Base-by-base conservation (phyloP, 2,888 invertebrate genomes). In the Torymus auratus region DNA sequence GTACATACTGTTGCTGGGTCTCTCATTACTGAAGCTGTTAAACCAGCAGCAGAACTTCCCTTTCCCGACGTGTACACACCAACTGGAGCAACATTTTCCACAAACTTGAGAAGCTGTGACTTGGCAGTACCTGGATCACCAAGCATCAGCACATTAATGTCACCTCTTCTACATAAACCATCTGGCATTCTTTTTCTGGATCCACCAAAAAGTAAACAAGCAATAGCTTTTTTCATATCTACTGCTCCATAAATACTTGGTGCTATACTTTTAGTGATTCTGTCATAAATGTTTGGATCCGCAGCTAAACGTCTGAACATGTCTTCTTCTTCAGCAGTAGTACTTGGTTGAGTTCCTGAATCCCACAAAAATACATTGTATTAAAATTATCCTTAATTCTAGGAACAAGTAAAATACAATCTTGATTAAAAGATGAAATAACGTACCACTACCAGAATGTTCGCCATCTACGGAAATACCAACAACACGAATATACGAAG, bases 61-160 rank as follows among this genome's bases (percentile, higher is more conserved):
- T 99, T 99, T n/a, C 99, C 99, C 0, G 99, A 99, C 0, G 99
- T 99, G 90, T 99, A 99, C 3, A 98, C 97, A 0, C 96, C 97
- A 85, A 99, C 96, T 0, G 98, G 99, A 0, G 98, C 94, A 20
- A 97, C 98, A 87, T 95, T 95, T 91, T 99, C 99, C 0, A 98
- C 99, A 89, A 99, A 99, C 92, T 99, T 99, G 12, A 99, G 92
- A 78, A 99, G 92, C 90, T 99, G 99, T 0, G 98, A 98, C 91
- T 99, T 99, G n/a, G 99, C 99, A 0, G 99, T 99, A 87, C 99
- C 99, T 0, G 99, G 99, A 92, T 99, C 99, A 61, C 99, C 99
- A 50, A 99, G 92, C 81, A 99, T 92, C 14, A 99, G 92, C 23
- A 99, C 93, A 89, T 99, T 99, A 84, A 99, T 98, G 90, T 99